Evolutionary conservation across 2,888 invertebrate genomes (phyloP).

Genomic region (Augochlorella aurata): DNA sequence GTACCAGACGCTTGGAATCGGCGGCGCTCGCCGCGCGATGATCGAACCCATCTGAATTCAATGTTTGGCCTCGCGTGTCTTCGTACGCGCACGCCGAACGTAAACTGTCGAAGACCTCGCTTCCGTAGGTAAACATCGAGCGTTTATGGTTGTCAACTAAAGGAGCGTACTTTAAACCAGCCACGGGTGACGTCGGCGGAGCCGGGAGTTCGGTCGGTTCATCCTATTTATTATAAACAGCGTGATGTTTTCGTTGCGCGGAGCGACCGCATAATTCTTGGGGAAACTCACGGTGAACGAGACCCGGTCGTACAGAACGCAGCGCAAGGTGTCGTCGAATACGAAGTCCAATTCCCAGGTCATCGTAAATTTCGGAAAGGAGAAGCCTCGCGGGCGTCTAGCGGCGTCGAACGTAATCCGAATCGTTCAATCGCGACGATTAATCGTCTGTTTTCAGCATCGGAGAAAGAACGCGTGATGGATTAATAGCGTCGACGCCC

Average conservation of each 20-base stretch:
- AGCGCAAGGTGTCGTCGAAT: constrained; percentile 23
- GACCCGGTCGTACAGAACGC: constrained; percentile 28
- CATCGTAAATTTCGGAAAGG: neutral
- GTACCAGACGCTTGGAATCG: neutral
- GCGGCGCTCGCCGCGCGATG: neutral
- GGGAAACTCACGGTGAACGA: constrained; percentile 14
- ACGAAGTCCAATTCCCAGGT: constrained; percentile 38
- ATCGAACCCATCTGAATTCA: neutral
- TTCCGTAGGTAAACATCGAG: neutral
- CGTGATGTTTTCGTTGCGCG: neutral
- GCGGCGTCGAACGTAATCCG: neutral
- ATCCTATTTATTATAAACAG: constrained; percentile 17
- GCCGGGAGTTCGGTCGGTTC: constrained; percentile 4
- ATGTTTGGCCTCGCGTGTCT: neutral
- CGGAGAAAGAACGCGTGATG: neutral
- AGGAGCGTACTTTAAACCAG: constrained; percentile 38
- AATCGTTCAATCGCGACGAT: neutral
- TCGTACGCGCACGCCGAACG: neutral
- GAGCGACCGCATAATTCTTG: neutral
- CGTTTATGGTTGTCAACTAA: constrained; percentile 12
- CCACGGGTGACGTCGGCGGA: neutral
- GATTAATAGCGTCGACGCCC: neutral
- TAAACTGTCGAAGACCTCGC: constrained; percentile 3
- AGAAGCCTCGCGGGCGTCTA: neutral
- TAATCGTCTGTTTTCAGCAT: neutral